A percentile compares a stretch with the other conserved stretches of the same genome.
These are phyloP conservation scores for Opisthocomus hoazin DNA, from an alignment of 2,113 vertebrate genomes.

Conservation along the genomic window DNA sequence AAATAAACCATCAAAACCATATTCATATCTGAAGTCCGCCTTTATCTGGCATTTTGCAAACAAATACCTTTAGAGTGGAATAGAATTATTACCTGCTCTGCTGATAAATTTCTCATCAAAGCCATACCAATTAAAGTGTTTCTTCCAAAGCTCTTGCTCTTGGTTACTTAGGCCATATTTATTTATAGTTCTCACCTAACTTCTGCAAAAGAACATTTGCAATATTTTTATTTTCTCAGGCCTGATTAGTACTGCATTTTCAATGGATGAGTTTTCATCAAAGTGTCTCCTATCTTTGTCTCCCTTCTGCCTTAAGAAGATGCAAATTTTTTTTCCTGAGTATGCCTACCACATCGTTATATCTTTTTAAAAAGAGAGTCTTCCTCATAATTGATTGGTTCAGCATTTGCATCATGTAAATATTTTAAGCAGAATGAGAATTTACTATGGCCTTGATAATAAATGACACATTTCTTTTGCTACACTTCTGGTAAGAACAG, in stretches of 20 bases:
- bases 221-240: neutral
- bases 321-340: neutral
- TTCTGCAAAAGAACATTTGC: neutral
- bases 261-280: neutral
- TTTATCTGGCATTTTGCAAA: neutral
- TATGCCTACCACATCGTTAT: neutral
- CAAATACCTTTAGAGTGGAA: neutral
- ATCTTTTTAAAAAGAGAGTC: neutral
- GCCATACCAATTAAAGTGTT: neutral
- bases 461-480: neutral
- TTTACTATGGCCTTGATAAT: neutral
- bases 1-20: neutral
- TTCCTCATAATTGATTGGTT: neutral
- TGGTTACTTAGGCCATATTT: neutral
- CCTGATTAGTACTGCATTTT: neutral
- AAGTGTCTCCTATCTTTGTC: neutral
- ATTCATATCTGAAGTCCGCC: neutral
- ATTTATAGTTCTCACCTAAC: neutral
- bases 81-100: neutral
- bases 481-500: neutral
- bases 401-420: neutral
- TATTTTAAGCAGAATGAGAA: neutral
- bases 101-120: slow-evolving; percentile 16
- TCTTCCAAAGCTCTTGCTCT: neutral
- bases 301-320: neutral